These are phyloP conservation scores for Ranitomeya variabilis DNA, from an alignment of 2,113 vertebrate genomes.

Conservation along the genomic window DNA sequence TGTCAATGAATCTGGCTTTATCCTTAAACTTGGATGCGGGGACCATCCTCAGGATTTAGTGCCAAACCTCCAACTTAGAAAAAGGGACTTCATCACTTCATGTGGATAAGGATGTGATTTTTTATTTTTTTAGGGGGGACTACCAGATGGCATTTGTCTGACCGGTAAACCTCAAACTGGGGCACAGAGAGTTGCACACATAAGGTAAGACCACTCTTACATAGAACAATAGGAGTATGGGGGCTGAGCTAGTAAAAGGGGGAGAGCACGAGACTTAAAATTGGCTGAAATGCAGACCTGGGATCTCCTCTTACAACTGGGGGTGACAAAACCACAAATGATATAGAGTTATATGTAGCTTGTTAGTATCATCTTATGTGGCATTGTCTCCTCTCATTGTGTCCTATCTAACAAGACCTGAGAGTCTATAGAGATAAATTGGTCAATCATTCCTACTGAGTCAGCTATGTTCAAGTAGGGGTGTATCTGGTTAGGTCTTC, in stretches of 20 bases:
- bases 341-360: background rate
- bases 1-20: conserved; percentile 39
- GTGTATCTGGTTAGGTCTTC: background rate
- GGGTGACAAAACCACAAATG: background rate
- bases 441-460: background rate
- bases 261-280: conserved; percentile 1
- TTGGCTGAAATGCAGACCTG: background rate
- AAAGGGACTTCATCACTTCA: conserved; percentile 11
- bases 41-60: conserved; percentile 6
- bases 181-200: background rate
- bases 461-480: background rate
- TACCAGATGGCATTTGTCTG: conserved; percentile 41
- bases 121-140: background rate
- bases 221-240: conserved; percentile 27
- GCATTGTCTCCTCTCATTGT: background rate
- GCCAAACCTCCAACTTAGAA: background rate
- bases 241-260: background rate
- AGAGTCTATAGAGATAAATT: background rate
- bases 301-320: background rate
- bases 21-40: conserved; percentile 17
- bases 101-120: conserved; percentile 38
- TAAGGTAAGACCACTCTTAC: conserved; percentile 36
- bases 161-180: background rate
- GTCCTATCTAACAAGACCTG: background rate
- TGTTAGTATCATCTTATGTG: background rate